Evolutionary conservation across 2,888 invertebrate genomes (phyloP).

Genomic region (Euphydryas editha): DNA sequence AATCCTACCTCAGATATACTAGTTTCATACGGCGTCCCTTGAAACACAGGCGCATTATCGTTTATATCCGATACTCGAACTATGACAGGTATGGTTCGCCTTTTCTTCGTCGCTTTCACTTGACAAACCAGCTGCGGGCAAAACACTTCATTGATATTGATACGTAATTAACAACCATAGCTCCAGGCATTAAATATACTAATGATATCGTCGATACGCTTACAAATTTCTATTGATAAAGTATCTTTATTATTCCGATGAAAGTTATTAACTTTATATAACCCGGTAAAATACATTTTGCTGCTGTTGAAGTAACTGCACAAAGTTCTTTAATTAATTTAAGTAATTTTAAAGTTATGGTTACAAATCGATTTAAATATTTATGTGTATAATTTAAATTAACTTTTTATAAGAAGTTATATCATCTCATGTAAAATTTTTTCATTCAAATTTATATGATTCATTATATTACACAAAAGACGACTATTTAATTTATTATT

Average conservation of each 20-base stretch:
- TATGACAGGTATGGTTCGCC: slow-evolving; percentile 93
- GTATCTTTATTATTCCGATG: slow-evolving; percentile 24
- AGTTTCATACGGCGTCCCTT: slow-evolving; percentile 92
- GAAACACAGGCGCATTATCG: slow-evolving; percentile 93
- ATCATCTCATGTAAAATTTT: too few relatives aligned
- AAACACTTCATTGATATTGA: slow-evolving; percentile 38
- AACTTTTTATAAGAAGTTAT: not conserved
- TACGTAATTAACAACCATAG: slow-evolving; percentile 19
- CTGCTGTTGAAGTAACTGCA: too few relatives aligned
- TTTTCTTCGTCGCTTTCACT: slow-evolving; percentile 90
- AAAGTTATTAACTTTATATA: slow-evolving; percentile 22
- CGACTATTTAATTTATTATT: not conserved
- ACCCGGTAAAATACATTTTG: slow-evolving; percentile 15
- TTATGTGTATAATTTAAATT: not conserved
- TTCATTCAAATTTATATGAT: too few relatives aligned
- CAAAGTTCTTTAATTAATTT: not conserved
- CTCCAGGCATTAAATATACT: slow-evolving; percentile 22
- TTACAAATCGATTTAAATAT: not conserved
- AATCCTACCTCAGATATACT: slow-evolving; percentile 91
- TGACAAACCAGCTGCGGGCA: slow-evolving; percentile 90
- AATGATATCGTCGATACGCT: slow-evolving; percentile 28
- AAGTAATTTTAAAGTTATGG: too few relatives aligned
- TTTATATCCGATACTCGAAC: slow-evolving; percentile 95
- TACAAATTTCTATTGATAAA: slow-evolving; percentile 33
- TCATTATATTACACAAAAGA: too few relatives aligned